Evolutionary conservation across 2,888 invertebrate genomes (phyloP), one percentile per base, ranked within the genome.

Genomic region (Drosophila rellima): DNA sequence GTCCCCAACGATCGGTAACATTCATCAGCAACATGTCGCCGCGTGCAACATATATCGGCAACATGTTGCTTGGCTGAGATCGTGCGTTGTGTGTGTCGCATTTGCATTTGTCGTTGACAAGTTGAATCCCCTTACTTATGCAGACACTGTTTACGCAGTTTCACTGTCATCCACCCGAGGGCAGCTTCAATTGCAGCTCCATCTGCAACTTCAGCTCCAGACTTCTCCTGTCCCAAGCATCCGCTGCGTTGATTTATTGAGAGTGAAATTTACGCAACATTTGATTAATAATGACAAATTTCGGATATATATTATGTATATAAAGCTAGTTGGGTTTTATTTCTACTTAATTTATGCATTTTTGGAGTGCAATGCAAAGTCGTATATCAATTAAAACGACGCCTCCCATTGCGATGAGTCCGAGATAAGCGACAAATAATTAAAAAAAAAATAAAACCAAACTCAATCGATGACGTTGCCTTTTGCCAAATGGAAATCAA

Each of bases 271-370:
- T 57, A 77, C 74, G 50, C 20, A 68, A 65, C 70, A 70, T 76
- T 89, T 85, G 89, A 87, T 88, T 87, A 88, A 85, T 87, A 87
- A 81, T 87, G 88, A 88, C 89, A 82, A 87, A 89, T 87, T 87
- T 86, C 40, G 33, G 68, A 61, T 47, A 55, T 47, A 55, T 62
- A 37, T 29, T 47, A 42, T 23, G 23, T 54, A 37, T 37, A 39
- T 55, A 35, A 6, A 37, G 15, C 26, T 11, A 13, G n/a, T 48
- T 37, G 59, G 66, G 44, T 70, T 62, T 50, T 29, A 45, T 57
- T 45, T 60, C 57, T 57, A 7, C 17, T 55, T 44, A 60, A 54
- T 70, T 55, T 70, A 56, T 70, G 54, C 47, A 31, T 57, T 26
- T 47, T 17, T 23, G 23, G 13, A 57, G 47, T 37, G 26, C 26